Conservation (phyloP, 30 jellyfish, hydroid and myxozoan species). For the Chrysaora quinquecirrha region DNA sequence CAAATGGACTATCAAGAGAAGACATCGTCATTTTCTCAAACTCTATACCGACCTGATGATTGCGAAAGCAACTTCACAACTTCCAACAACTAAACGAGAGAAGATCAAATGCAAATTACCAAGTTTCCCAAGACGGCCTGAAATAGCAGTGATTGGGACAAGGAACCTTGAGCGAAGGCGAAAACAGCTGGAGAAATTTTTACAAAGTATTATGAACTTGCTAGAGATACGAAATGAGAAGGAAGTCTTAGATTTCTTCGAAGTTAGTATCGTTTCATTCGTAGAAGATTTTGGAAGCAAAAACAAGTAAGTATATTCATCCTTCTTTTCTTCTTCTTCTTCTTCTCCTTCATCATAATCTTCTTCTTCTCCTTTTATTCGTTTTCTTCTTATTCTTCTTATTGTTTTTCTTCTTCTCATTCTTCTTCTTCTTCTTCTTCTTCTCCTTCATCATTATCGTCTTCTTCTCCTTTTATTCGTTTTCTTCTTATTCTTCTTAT, state of each 20-base stretch:
- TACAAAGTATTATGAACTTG: conserved; percentile 52
- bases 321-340: neutral
- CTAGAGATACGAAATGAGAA: conserved; percentile 52
- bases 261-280: conserved; percentile 78
- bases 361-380: too few species aligned
- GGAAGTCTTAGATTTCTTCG: conserved; percentile 76
- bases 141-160: conserved; percentile 53
- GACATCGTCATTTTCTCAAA: conserved; percentile 73
- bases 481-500: neutral
- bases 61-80: conserved; percentile 63
- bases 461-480: neutral
- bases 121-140: conserved; percentile 80
- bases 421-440: too few species aligned
- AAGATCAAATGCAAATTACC: conserved; percentile 73
- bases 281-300: conserved; percentile 78
- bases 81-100: conserved; percentile 72
- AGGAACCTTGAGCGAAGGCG: conserved; percentile 57
- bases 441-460: neutral
- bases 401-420: too few species aligned
- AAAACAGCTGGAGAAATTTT: conserved; percentile 71
- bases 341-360: neutral
- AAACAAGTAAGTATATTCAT: conserved; percentile 55
- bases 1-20: conserved; percentile 75
- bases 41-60: conserved; percentile 70
- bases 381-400: too few species aligned